Percentiles rank a stretch among this genome's conserved stretches.
phyloP scores from a whole-genome alignment of 2,797 vertebrate genomes.

The Pseudochirops corinnae region DNA sequence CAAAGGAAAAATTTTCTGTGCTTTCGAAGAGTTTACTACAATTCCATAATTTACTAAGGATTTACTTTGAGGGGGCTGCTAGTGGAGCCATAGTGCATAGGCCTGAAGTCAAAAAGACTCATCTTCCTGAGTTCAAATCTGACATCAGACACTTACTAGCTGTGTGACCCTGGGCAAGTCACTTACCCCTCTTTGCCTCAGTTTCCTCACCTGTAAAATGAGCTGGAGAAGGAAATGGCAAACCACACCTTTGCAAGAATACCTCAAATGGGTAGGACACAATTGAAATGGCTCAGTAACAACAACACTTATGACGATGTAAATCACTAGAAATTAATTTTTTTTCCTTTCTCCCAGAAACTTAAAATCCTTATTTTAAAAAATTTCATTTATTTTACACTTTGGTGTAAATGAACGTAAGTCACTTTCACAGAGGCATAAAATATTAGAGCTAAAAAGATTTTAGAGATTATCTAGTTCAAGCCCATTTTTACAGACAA shows the following conservation, averaged over 20 bases:
- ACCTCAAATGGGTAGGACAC: not conserved
- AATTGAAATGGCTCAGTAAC: not conserved
- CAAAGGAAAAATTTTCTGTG: not conserved
- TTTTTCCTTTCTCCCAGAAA: not conserved
- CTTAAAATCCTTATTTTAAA: not conserved
- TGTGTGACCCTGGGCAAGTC: not conserved
- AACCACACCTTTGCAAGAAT: not conserved
- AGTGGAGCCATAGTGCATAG: not conserved
- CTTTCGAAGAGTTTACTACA: not conserved
- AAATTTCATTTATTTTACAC: not conserved
- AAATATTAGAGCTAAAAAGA: not conserved
- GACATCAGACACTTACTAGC: not conserved
- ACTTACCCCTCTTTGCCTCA: not conserved
- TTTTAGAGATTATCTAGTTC: not conserved
- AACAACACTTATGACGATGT: not conserved
- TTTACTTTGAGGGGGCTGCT: not conserved
- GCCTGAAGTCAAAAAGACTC: not conserved
- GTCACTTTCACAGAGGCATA: not conserved
- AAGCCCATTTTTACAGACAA: not conserved
- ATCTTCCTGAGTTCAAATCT: not conserved
- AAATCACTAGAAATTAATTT: not conserved
- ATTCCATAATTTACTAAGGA: not conserved
- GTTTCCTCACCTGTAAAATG: not conserved
- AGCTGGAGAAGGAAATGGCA: not conserved
- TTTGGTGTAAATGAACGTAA: not conserved